Conservation (phyloP, 2,113 vertebrate species). For the Gnathonemus echidnorhynchus region DNA sequence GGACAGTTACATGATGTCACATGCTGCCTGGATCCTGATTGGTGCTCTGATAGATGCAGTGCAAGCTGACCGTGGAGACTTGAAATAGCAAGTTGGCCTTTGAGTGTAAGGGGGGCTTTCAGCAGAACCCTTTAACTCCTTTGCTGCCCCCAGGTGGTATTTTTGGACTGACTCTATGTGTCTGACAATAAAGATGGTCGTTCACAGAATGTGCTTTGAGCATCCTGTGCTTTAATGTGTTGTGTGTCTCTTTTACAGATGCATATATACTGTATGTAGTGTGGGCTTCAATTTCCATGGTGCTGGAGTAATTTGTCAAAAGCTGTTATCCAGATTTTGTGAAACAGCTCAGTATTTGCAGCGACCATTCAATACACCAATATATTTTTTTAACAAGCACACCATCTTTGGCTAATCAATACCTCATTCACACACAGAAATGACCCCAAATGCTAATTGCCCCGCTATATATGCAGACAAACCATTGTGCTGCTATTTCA, state of each 20-base stretch:
- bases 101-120: neutral
- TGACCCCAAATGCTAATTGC: neutral
- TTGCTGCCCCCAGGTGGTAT: neutral
- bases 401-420: neutral
- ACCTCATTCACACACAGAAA: neutral
- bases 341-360: neutral
- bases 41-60: neutral
- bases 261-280: neutral
- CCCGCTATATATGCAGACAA: neutral
- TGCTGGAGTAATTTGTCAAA: neutral
- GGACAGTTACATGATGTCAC: neutral
- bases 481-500: neutral
- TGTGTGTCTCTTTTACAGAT: neutral
- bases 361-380: neutral
- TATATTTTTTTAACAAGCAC: neutral
- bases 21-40: neutral
- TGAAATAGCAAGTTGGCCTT: neutral
- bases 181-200: neutral
- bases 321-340: neutral
- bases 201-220: neutral
- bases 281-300: neutral
- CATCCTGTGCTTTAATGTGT: neutral
- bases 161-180: neutral
- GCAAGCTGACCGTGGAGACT: neutral
- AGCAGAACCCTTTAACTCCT: neutral